Conservation (phyloP, 37 sponge, comb jelly and placozoan genomes). For the Agelas oroides region DNA sequence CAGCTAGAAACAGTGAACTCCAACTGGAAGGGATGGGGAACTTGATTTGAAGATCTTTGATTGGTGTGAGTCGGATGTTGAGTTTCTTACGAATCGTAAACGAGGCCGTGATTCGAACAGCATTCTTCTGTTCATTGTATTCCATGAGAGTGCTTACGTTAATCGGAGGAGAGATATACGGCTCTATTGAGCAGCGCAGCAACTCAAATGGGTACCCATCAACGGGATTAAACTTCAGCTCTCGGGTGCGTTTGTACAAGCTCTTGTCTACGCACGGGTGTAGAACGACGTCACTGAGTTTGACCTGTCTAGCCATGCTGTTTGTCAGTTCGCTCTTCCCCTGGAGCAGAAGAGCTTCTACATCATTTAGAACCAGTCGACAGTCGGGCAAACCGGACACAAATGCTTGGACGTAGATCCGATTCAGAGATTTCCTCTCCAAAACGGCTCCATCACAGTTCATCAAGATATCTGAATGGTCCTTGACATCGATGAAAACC, state of each 20-base stretch:
- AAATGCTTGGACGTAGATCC: slow-evolving; percentile 85
- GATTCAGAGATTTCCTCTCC: slow-evolving; percentile 73
- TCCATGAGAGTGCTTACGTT: slow-evolving; percentile 80
- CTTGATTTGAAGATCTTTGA: slow-evolving; percentile 74
- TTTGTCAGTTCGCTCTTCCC: slow-evolving; percentile 49
- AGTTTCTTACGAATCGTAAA: slow-evolving; percentile 81
- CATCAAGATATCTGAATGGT: slow-evolving; percentile 84
- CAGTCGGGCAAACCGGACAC: slow-evolving; percentile 72
- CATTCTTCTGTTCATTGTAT: slow-evolving; percentile 60
- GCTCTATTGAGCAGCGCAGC: slow-evolving; percentile 75
- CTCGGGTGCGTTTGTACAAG: slow-evolving; percentile 52
- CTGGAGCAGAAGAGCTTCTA: slow-evolving; percentile 78
- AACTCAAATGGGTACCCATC: slow-evolving; percentile 88
- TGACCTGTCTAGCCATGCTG: slow-evolving; percentile 73
- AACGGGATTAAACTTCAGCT: slow-evolving; percentile 77
- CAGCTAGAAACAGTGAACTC: slow-evolving; percentile 70
- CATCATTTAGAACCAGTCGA: slow-evolving; percentile 74
- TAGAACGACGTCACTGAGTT: slow-evolving; percentile 73
- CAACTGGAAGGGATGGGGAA: slow-evolving; percentile 87
- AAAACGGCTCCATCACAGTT: slow-evolving; percentile 91
- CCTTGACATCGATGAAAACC: slow-evolving; percentile 89
- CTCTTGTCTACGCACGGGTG: slow-evolving; percentile 85
- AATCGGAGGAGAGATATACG: slow-evolving; percentile 77
- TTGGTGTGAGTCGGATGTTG: slow-evolving; percentile 72
- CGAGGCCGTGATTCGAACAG: slow-evolving; percentile 62